Percentiles rank a stretch among this genome's conserved stretches.
These are phyloP conservation scores for Eriocheir sinensis DNA, from an alignment of 1,140 invertebrate genomes.

Conservation along the genomic window DNA sequence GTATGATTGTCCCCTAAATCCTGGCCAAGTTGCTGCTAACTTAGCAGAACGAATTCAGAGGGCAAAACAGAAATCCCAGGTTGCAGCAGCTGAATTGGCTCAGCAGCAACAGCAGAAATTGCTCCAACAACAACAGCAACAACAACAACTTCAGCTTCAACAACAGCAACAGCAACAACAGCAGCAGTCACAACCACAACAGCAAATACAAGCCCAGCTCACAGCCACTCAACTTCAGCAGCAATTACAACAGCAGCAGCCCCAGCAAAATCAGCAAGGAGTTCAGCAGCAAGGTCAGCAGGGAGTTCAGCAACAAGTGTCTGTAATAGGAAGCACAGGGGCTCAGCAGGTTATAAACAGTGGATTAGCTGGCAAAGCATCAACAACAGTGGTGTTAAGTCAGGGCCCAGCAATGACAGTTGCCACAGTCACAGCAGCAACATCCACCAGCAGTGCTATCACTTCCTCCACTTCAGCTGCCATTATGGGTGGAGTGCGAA, in stretches of 20 bases:
- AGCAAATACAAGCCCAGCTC: constrained; percentile 64
- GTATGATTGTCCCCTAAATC: constrained; percentile 92
- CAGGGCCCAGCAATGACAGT: constrained; percentile 72
- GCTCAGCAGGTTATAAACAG: constrained; percentile 65
- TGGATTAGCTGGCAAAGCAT: constrained; percentile 69
- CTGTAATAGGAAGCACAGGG: constrained; percentile 64
- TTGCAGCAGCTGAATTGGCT: constrained; percentile 70
- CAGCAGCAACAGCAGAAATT: constrained; percentile 81
- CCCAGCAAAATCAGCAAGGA: constrained; percentile 67
- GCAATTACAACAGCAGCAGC: constrained; percentile 78
- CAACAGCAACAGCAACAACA: constrained; percentile 76
- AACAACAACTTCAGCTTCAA: constrained; percentile 76
- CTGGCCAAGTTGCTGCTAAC: constrained; percentile 91
- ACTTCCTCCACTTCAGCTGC: constrained; percentile 65
- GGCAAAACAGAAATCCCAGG: constrained; percentile 87
- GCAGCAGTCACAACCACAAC: constrained; percentile 77
- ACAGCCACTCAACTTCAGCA: constrained; percentile 43
- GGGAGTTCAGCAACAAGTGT: constrained; percentile 75
- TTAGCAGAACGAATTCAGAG: constrained; percentile 92
- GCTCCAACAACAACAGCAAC: constrained; percentile 77
- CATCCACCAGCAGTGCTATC: constrained; percentile 64
- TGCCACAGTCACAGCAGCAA: constrained; percentile 70
- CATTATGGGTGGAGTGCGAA: constrained; percentile 66
- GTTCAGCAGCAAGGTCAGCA: constrained; percentile 71
- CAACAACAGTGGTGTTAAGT: constrained; percentile 72